These are phyloP conservation scores for Chrosomus eos DNA, from an alignment of 2,797 vertebrate genomes.

Conservation along the genomic window DNA sequence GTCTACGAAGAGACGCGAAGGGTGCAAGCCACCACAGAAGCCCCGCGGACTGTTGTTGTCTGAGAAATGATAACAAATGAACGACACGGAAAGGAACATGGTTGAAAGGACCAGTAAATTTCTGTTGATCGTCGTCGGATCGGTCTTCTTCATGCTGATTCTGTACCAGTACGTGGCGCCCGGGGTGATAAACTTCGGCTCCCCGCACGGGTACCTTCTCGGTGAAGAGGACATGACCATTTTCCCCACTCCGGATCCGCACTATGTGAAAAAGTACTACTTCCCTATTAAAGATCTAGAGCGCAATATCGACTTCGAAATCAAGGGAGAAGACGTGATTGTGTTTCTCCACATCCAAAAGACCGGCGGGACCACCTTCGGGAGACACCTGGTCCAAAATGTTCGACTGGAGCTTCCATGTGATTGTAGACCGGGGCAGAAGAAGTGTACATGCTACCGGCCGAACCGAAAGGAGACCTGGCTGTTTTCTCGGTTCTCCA, in stretches of 20 bases:
- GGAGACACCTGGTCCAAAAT: conserved; percentile 88
- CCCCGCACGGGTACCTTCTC: conserved; percentile 76
- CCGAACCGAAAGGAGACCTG: conserved; percentile 88
- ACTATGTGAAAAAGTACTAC: conserved; percentile 89
- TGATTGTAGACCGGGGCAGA: conserved; percentile 88
- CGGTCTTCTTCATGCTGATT: conserved; percentile 88
- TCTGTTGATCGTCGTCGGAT: conserved; percentile 85
- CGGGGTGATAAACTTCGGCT: conserved; percentile 83
- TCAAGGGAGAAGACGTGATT: conserved; percentile 90
- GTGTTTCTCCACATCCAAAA: conserved; percentile 91
- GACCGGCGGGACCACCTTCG: conserved; percentile 89
- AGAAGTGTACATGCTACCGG: conserved; percentile 90
- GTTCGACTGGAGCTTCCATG: conserved; percentile 88
- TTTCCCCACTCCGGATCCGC: conserved; percentile 88
- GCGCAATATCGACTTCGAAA: conserved; percentile 84
- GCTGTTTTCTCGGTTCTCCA: conserved; percentile 89
- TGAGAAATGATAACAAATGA: conserved; percentile 88
- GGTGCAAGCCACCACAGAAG: conserved; percentile 39
- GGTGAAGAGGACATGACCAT: conserved; percentile 81
- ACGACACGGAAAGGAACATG: conserved; percentile 87
- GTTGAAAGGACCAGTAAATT: conserved; percentile 90
- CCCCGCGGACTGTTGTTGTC: conserved; percentile 54
- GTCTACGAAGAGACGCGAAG: conserved; percentile 47
- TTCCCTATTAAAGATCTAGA: conserved; percentile 86
- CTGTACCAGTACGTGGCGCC: conserved; percentile 90